phyloP scores from a whole-genome alignment of 1,140 invertebrate genomes.

The Pseudoatta argentina region DNA sequence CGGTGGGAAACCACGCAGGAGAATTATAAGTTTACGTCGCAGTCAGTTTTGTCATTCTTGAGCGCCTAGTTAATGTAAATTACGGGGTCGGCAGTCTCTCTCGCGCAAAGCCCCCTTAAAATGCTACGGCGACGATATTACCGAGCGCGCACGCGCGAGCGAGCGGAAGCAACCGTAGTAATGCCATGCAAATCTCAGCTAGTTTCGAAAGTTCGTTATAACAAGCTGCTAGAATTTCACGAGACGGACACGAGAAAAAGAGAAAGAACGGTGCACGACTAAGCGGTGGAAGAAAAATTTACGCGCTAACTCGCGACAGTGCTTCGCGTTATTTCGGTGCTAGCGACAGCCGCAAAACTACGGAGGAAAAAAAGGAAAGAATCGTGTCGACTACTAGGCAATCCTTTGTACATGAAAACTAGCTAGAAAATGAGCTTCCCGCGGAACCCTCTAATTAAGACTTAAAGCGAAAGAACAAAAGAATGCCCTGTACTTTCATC shows the following conservation, averaged over 20 bases:
- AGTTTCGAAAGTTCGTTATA: constrained; percentile 79
- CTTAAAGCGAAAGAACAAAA: constrained; percentile 58
- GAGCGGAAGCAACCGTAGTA: constrained; percentile 41
- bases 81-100: constrained; percentile 61
- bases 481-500: constrained; percentile 42
- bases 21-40: constrained; percentile 75
- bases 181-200: constrained; percentile 79
- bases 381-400: constrained; percentile 50
- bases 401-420: constrained; percentile 61
- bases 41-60: constrained; percentile 74
- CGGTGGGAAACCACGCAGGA: constrained; percentile 56
- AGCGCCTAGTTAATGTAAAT: constrained; percentile 78
- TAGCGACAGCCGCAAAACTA: constrained; percentile 26
- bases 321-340: constrained; percentile 62
- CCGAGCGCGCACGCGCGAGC: constrained; percentile 2
- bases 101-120: constrained; percentile 69
- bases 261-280: constrained; percentile 21
- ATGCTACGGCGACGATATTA: constrained; percentile 74
- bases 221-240: constrained; percentile 68
- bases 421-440: constrained; percentile 61
- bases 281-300: constrained; percentile 61
- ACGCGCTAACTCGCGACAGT: constrained; percentile 52
- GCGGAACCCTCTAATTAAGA: constrained; percentile 66
- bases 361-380: constrained; percentile 28
- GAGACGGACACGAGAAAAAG: constrained; percentile 42